Evolutionary conservation across 2,113 vertebrate genomes (phyloP), one percentile per base, ranked within the genome.

Genomic region (Podocnemis expansa): DNA sequence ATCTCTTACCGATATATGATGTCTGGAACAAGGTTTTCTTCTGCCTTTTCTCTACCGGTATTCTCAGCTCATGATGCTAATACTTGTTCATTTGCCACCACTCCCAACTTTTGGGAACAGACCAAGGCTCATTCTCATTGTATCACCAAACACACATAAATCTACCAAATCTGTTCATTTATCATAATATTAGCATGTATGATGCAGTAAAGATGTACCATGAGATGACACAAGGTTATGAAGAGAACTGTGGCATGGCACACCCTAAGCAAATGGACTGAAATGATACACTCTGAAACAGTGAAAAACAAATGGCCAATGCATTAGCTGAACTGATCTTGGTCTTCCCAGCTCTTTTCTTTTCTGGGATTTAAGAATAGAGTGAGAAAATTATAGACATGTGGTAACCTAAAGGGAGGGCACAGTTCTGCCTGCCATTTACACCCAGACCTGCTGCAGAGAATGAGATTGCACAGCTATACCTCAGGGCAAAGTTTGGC

Each of bases 61-160:
- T 24, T 83, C 82, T 25, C 0, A n/a, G 17, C n/a, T 5, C 6
- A 2, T 0, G 1, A 85, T 8, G 2, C 17, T 1, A 17, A 31
- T 11, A n/a, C 60, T 43, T 5, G 47, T 19, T 70, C 47, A 3
- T 3, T 47, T 56, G 49, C 84, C 43, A 0, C 2, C 38, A 78
- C 63, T 78, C 82, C 43, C 67, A 78, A 52, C 78, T 22, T 1
- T 2, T 34, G 3, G 5, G 52, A 95, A 38, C 78, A 1, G 1
- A 85, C 80, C 45, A 1, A 1, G 1, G 2, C 51, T 60, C 5
- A 3, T 1, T 80, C 88, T 45, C 88, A 78, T 51, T 1, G 0
- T 45, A 60, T 12, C 93, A 83, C 31, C 90, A 76, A 60, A 13
- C 43, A 4, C 0, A 84, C 73, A 83, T 1, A 78, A 21, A 58